Evolutionary conservation across 2,113 vertebrate species (phyloP), one percentile per base, ranked within the genome.

Genomic region (Leuciscus idus): DNA sequence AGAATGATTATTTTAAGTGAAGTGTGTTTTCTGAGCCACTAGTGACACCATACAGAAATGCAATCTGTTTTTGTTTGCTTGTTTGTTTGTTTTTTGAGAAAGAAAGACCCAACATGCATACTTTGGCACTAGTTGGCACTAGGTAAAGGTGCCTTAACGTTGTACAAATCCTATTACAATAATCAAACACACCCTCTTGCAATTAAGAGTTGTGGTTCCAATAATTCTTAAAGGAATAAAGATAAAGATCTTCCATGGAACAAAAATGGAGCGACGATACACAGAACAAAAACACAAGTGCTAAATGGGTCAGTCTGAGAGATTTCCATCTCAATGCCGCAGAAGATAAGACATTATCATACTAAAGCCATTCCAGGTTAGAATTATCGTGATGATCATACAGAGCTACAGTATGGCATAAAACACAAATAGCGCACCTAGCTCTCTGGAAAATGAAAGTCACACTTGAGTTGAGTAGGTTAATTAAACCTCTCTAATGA

Each of bases 401-500:
- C 62, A 81, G 74, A 88, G 36, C 36, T 26, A 81, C 62, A 86
- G 88, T 85, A 85, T 43, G 80, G 88, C 90, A 87, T 89, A 88
- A 90, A 90, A 86, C 85, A 87, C 86, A 85, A 89, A 89, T 90
- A 89, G 88, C 88, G 86, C 87, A 87, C 89, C 85, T 88, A 89
- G 86, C 90, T 90, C 86, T 87, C 84, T 85, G 75, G 83, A 87
- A 88, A 88, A 90, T 90, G 89, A 90, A 91, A 87, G 91, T 88
- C 83, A 89, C 88, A 89, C 81, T 89, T 90, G 89, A 90, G 87
- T 91, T 89, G 84, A 90, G 85, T 87, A 85, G 85, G 81, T 86
- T 88, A 88, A 87, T 92, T 88, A 87, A 91, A 87, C 83, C 87
- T 85, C 90, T 78, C 89, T 89, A 90, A 91, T 89, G 86, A 90